Base-by-base conservation (phyloP, 2,113 vertebrate species). In the Scalopus aquaticus region DNA sequence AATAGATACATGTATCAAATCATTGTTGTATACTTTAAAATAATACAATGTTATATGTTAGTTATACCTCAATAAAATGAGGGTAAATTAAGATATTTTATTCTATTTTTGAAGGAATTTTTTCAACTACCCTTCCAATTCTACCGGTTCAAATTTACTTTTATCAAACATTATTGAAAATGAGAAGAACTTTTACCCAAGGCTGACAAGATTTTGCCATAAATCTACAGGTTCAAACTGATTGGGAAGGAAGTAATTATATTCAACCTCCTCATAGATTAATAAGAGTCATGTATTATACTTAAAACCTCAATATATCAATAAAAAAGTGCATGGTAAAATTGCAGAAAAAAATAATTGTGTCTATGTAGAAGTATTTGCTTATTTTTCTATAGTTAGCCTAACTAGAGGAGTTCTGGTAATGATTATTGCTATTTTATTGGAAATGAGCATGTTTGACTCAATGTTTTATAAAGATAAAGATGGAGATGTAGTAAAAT, bases 91-190 rank as follows among this genome's bases (percentile, higher is more conserved):
- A 69, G 5, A 46, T 32, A 11, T 64, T 35, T 64, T 32, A 15
- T 84, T 82, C 2, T 42, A 54, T 44, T 73, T 44, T 79, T 35
- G 13, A 13, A 28, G n/a, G 22, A 42, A 62, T 44, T 62, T 51
- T 77, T 84, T 78, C 39, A 78, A 82, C n/a, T 1, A 0, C 22
- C 0, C 10, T 82, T 93, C 28, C 6, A 87, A 51, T 49, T 95
- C 70, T 80, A 42, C 19, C 92, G 12, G 5, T 74, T 90, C 22
- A 88, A 44, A 64, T 76, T 69, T 60, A 74, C 85, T 88, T 94
- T 77, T 42, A 85, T 46, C 62, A 84, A 60, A 17, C 80, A 22
- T 56, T 60, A 16, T 74, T 85, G 58, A 93, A 84, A 67, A 77
- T 49, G 20, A 72, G 26, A 78, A 79, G 16, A 8, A 10, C 2